phyloP scores from a whole-genome alignment of 2,888 invertebrate genomes.

The Drosophila fungiperda region DNA sequence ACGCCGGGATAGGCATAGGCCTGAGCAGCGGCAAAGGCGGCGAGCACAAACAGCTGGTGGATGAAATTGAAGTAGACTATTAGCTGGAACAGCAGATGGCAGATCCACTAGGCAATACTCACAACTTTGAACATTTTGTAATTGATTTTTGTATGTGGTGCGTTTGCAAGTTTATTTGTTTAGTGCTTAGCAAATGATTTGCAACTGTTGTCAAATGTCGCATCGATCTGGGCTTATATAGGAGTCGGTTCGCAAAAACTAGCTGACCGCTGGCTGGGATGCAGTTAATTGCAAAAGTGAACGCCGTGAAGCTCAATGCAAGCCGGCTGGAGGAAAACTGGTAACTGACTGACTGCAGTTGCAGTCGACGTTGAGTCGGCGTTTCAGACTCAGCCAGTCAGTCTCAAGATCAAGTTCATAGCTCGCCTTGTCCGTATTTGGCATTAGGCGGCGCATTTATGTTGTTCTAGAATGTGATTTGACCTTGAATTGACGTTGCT shows the following conservation, averaged over 20 bases:
- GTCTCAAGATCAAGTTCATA: conserved; percentile 80
- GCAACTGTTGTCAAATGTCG: conserved; percentile 75
- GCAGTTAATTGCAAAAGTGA: conserved; percentile 63
- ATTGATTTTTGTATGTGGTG: conserved; percentile 31
- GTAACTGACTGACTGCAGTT: conserved; percentile 45
- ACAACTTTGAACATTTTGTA: conserved; percentile 84
- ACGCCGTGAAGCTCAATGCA: conserved; percentile 69
- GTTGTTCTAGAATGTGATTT: conserved; percentile 29
- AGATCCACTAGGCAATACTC: conserved; percentile 57
- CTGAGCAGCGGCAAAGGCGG: conserved; percentile 75
- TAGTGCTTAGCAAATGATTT: conserved; percentile 62
- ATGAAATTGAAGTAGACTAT: conserved; percentile 19
- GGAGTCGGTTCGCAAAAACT: conserved; percentile 22
- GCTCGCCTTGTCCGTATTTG: conserved; percentile 76
- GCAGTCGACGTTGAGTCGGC: conserved; percentile 20
- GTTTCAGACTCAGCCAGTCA: conserved; percentile 33
- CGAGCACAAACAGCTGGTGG: conserved; percentile 82
- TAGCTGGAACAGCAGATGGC: conserved; percentile 33
- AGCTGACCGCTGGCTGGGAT: conserved; percentile 46
- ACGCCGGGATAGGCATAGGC: conserved; percentile 83
- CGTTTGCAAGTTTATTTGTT: conserved; percentile 27
- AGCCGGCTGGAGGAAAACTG: conserved; percentile 55
- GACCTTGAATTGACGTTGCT: conserved; percentile 8
- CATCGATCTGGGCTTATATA: conserved; percentile 74
- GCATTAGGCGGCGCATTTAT: conserved; percentile 48